phyloP scores from a whole-genome alignment of 2,113 vertebrate genomes.

The Emydocephalus ijimae region DNA sequence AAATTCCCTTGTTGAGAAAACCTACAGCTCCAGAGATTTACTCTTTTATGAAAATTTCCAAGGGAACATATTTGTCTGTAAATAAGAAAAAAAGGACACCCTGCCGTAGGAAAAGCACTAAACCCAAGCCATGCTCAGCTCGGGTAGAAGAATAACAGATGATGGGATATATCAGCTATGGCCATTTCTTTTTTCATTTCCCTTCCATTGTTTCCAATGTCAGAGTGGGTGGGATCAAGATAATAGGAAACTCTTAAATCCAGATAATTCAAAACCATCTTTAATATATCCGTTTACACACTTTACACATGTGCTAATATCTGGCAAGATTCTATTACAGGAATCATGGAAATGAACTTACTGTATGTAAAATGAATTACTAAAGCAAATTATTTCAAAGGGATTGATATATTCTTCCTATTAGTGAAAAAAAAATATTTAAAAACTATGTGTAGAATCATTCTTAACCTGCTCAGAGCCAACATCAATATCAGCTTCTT shows the following conservation, averaged over 20 bases:
- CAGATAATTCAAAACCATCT: not conserved
- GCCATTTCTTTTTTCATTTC: not conserved
- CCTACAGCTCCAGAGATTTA: not conserved
- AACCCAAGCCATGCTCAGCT: not conserved
- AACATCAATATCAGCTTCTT: conserved; percentile 51
- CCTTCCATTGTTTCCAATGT: not conserved
- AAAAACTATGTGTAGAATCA: not conserved
- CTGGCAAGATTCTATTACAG: not conserved
- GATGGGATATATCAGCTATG: not conserved
- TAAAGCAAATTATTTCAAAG: accelerated
- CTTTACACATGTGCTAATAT: not conserved
- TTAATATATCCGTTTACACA: not conserved
- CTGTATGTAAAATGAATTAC: not conserved
- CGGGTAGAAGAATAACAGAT: not conserved
- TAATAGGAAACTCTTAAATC: not conserved
- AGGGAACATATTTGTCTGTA: not conserved
- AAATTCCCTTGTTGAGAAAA: not conserved
- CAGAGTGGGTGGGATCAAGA: not conserved
- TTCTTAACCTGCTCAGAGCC: conserved; percentile 53
- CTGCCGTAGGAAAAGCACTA: not conserved
- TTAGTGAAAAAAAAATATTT: not conserved
- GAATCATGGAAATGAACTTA: not conserved
- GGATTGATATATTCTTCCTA: not conserved
- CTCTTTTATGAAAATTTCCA: not conserved
- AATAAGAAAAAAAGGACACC: not conserved